phyloP scores from a whole-genome alignment of 2,797 vertebrate species.

The Halcyon chelicuti region DNA sequence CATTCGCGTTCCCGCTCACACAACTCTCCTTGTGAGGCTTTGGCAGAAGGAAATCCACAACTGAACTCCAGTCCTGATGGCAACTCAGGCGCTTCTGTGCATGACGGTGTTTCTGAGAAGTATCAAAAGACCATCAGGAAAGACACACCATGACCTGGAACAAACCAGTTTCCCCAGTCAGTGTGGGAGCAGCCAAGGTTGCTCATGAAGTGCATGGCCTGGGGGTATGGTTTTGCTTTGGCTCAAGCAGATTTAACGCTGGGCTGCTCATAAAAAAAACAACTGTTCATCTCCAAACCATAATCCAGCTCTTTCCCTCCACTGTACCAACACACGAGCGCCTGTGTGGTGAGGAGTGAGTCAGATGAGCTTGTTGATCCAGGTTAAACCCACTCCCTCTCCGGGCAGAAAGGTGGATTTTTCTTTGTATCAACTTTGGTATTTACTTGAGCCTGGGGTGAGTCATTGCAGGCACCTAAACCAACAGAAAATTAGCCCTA shows the following conservation, averaged over 20 bases:
- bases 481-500: conserved; percentile 33
- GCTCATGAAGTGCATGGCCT: background rate
- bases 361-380: conserved; percentile 31
- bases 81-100: fast-evolving
- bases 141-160: background rate
- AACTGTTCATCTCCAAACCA: background rate
- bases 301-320: background rate
- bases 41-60: background rate
- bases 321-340: background rate
- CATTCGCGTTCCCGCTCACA: background rate
- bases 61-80: fast-evolving
- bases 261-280: conserved; percentile 41
- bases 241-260: background rate
- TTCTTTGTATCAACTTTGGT: conserved; percentile 4
- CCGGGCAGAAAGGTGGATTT: background rate
- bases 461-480: background rate
- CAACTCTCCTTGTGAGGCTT: fast-evolving
- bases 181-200: background rate
- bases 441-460: background rate
- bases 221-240: background rate
- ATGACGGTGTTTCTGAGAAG: fast-evolving
- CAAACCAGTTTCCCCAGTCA: background rate
- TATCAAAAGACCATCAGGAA: background rate
- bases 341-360: background rate
- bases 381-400: conserved; percentile 13